A percentile compares a stretch with the other conserved stretches of the same genome.
Conservation (phyloP, 1,140 invertebrate species). For the Capitella teleta region DNA sequence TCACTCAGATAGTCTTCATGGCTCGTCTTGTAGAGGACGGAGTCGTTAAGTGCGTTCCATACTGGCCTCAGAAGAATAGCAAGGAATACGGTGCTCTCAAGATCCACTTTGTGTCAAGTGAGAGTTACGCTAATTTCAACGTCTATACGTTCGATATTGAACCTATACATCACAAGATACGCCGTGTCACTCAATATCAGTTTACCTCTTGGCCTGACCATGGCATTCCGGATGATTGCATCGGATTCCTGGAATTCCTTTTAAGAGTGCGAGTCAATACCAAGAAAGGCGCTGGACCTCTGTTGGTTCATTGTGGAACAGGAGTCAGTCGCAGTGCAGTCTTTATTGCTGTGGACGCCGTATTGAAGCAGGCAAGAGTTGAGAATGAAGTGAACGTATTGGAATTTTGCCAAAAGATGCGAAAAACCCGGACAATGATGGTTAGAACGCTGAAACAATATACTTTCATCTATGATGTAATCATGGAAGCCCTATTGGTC, state of each 20-base stretch:
- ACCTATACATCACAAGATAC: constrained; percentile 7
- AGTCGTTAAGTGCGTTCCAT: constrained; percentile 38
- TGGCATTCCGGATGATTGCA: constrained; percentile 91
- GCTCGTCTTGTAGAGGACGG: constrained; percentile 27
- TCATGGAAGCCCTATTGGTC: constrained; percentile 31
- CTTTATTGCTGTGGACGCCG: constrained; percentile 34
- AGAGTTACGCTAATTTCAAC: constrained; percentile 26
- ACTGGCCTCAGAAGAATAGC: constrained; percentile 30
- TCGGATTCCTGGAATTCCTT: constrained; percentile 92
- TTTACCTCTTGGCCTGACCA: constrained; percentile 99
- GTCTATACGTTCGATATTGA: constrained; percentile 20
- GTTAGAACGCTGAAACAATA: constrained; percentile 36
- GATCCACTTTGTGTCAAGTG: constrained; percentile 18
- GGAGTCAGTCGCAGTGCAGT: constrained; percentile 25
- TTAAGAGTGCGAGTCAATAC: constrained; percentile 54
- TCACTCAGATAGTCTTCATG: constrained; percentile 17
- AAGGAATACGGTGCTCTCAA: constrained; percentile 24
- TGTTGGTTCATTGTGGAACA: constrained; percentile 87
- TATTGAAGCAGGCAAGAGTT: constrained; percentile 28
- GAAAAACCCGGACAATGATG: constrained; percentile 27
- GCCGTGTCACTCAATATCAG: constrained; percentile 52
- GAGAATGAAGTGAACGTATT: constrained; percentile 31
- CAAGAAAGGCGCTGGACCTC: constrained; percentile 59
- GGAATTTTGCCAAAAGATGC: constrained; percentile 25
- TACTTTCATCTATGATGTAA: constrained; percentile 33